A percentile compares a stretch with the other conserved stretches of the same genome.
Conservation (phyloP, 2,888 invertebrate species). For the Habrosyne pyritoides region DNA sequence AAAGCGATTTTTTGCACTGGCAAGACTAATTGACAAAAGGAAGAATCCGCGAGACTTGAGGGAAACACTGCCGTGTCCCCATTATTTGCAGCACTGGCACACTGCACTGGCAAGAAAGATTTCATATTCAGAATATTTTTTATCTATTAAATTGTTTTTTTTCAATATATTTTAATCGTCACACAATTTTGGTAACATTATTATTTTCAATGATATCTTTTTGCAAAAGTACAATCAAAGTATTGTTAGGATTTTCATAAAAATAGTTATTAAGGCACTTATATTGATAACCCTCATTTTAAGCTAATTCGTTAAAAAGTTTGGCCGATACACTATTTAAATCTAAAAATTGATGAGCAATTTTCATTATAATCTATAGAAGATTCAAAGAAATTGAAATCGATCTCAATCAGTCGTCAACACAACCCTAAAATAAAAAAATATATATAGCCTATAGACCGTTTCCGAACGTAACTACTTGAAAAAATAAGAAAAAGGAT, state of each 20-base stretch:
- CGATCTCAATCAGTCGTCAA: constrained; percentile 33
- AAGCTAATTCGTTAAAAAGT: constrained; percentile 1
- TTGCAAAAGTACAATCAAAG: no score
- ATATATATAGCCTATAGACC: constrained; percentile 24
- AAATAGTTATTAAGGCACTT: not conserved
- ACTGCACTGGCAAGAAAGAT: not conserved
- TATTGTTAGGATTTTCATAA: not conserved
- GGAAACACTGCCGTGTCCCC: not conserved
- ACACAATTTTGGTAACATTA: no score
- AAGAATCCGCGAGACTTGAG: not conserved
- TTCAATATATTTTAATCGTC: not conserved
- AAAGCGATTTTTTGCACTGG: constrained; percentile 10
- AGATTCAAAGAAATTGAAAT: constrained; percentile 36
- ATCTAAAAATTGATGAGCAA: constrained; percentile 42
- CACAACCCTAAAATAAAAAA: constrained; percentile 21
- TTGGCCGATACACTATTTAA: constrained; percentile 17
- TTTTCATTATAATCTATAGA: constrained; percentile 35
- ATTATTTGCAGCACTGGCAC: not conserved
- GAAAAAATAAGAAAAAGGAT: not conserved
- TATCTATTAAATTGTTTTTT: no score
- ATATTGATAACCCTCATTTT: not conserved
- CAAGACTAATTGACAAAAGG: constrained; percentile 6
- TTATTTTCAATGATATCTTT: no score
- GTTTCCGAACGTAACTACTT: constrained; percentile 3
- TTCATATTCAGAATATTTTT: not conserved